phyloP scores from a whole-genome alignment of 2,888 invertebrate species.

The Melanchra persicariae region DNA sequence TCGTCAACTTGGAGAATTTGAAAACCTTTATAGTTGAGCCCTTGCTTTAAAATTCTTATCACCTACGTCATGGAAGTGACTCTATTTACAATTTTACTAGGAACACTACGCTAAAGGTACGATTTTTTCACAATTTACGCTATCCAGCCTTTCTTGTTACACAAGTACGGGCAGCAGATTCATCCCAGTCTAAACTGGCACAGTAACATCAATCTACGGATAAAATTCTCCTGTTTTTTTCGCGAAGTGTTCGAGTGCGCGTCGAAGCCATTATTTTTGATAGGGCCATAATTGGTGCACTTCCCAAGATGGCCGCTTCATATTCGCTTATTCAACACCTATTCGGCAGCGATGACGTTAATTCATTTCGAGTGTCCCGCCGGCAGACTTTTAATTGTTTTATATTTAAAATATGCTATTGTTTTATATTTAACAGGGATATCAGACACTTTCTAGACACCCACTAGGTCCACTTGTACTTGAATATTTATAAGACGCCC shows the following conservation, averaged over 20 bases:
- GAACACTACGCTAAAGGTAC: neutral
- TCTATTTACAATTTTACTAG: constrained; percentile 6
- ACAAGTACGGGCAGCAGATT: constrained; percentile 34
- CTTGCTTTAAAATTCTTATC: neutral
- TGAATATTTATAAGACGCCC: constrained; percentile 34
- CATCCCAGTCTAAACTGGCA: constrained; percentile 38
- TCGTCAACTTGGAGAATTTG: neutral
- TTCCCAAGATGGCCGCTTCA: constrained; percentile 68
- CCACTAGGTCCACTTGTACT: neutral
- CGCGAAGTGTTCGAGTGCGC: constrained; percentile 53
- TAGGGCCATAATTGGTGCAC: constrained; percentile 76
- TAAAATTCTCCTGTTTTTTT: constrained; percentile 45
- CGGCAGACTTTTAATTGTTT: constrained; percentile 21
- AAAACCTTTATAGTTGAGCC: neutral
- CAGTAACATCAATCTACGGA: constrained; percentile 50
- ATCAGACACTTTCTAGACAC: neutral
- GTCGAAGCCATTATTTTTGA: constrained; percentile 72
- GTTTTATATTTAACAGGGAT: neutral
- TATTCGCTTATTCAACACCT: constrained; percentile 63
- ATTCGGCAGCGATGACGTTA: constrained; percentile 51
- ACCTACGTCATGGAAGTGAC: neutral
- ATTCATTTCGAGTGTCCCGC: constrained; percentile 44
- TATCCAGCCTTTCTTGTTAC: constrained; percentile 38
- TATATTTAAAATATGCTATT: constrained; percentile 7
- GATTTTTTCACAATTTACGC: constrained; percentile 35